A percentile compares a stretch with the other conserved stretches of the same genome.
phyloP scores from a whole-genome alignment of 2,113 vertebrate genomes.

The Pithys albifrons region DNA sequence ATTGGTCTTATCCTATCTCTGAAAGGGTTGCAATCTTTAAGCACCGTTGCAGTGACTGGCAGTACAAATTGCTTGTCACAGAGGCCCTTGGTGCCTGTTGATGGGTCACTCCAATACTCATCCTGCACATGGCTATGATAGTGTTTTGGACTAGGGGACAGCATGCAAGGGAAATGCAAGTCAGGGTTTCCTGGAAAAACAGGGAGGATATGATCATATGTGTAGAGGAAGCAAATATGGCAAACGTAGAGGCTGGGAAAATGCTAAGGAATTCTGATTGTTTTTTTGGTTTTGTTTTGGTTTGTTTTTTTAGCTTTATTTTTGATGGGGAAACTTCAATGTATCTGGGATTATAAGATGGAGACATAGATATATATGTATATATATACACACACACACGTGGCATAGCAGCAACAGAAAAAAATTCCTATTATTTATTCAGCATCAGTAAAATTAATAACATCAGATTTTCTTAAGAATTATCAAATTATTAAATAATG shows the following conservation, averaged over 20 bases:
- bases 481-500: background rate
- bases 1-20: background rate
- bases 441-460: background rate
- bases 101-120: background rate
- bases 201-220: background rate
- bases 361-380: too few species aligned
- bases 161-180: background rate
- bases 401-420: background rate
- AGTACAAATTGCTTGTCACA: background rate
- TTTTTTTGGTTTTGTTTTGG: background rate
- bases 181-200: background rate
- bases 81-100: background rate
- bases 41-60: too few species aligned
- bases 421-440: background rate
- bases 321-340: background rate
- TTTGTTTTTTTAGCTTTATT: background rate
- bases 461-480: background rate
- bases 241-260: background rate
- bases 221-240: background rate
- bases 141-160: background rate
- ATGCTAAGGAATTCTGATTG: background rate
- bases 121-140: rapidly evolving
- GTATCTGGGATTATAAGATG: background rate
- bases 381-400: too few species aligned
- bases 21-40: rapidly evolving